Evolutionary conservation across 2,888 invertebrate species (phyloP), one percentile per base, ranked within the genome.

Genomic region (Ptychoptera contaminata): DNA sequence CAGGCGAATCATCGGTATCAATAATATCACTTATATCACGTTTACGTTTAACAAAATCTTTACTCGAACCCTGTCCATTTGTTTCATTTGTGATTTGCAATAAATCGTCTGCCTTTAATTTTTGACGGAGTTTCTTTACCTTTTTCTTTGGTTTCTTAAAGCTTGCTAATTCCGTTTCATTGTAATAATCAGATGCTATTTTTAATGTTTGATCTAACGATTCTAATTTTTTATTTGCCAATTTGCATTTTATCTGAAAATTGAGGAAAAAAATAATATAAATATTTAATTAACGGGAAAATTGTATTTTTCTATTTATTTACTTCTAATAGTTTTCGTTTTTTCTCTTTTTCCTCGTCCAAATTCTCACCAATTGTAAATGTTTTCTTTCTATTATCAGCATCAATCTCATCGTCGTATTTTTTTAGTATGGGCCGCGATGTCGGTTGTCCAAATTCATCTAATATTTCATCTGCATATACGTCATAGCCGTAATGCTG

Each of bases 361-460:
- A 70, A 66, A 46, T 76, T 74, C 54, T 75, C 71, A 23, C 92
- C 93, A 48, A 96, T 76, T 44, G 75, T 68, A 67, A 96, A 96
- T 31, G 73, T 72, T 45, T 71, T 72, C 16, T 73, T 71, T 52
- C 71, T 74, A 53, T 77, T 78, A 44, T 69, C 73, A 1, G 82
- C 83, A 43, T 82, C 79, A 46, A 93, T 82, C 65, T 93, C 93
- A 57, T 93, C 93, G 62, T 97, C 93, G 61, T 98, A 97, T 68
- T 98, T 93, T 53, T 16, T 98, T 5, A 36, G 72, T 41, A 98
- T 69, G 10, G 75, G 73, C 55, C 77, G 76, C 51, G 72, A 70
- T 50, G 66, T 67, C 2, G 77, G 74, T 47, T 78, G 71, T 5
- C 80, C 77, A 46, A 73, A 73, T 45, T 79, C 77, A 56, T 82